Conservation (phyloP, 2,797 vertebrate species). For the Delichon dasypus region DNA sequence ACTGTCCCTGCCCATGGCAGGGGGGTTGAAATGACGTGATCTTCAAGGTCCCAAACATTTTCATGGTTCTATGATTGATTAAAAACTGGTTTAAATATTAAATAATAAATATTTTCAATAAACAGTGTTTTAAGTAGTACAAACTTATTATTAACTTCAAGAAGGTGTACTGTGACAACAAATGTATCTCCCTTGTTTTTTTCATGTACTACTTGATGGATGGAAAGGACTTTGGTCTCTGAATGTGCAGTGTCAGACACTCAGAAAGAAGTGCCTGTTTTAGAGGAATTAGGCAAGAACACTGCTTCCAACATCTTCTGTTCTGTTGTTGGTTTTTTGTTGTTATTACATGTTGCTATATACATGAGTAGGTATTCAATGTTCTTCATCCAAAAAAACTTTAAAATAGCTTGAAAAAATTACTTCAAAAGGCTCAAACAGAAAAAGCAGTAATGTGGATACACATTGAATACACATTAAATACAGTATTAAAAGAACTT, state of each 20-base stretch:
- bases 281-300: background rate
- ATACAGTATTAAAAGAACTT: background rate
- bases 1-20: background rate
- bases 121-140: background rate
- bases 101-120: background rate
- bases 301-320: background rate
- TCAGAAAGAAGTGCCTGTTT: background rate
- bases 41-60: background rate
- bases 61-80: accelerated
- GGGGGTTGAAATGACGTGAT: accelerated
- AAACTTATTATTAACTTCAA: background rate
- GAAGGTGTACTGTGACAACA: background rate
- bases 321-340: background rate
- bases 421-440: background rate
- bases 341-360: background rate
- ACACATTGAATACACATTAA: background rate
- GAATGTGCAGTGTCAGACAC: background rate
- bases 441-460: background rate
- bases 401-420: background rate
- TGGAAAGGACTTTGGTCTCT: background rate
- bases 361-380: background rate
- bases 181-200: background rate
- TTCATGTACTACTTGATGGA: background rate
- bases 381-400: background rate
- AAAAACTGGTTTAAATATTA: background rate